These are phyloP conservation scores for Stigmatopora nigra DNA, from an alignment of 2,113 vertebrate genomes.

Conservation along the genomic window DNA sequence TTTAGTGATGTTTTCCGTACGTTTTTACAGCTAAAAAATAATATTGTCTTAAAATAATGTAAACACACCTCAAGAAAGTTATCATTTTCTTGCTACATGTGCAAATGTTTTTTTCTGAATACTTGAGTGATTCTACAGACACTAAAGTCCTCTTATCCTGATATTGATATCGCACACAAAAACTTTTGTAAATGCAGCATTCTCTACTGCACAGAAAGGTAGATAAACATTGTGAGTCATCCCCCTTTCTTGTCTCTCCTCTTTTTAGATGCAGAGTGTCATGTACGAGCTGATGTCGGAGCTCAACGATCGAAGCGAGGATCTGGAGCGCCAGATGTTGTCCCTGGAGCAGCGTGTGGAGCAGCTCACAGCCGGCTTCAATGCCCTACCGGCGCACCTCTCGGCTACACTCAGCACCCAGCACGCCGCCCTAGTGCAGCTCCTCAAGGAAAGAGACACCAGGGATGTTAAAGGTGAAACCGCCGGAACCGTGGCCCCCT, in stretches of 20 bases:
- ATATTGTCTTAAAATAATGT: too few relatives aligned
- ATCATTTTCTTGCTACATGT: background rate
- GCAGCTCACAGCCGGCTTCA: conserved; percentile 83
- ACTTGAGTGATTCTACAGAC: background rate
- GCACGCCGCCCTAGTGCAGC: conserved; percentile 84
- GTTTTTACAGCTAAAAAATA: too few relatives aligned
- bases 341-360: conserved; percentile 91
- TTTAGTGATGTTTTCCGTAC: too few relatives aligned
- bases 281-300: conserved; percentile 99
- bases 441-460: conserved; percentile 74
- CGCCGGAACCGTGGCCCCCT: conserved; percentile 40
- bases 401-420: conserved; percentile 85
- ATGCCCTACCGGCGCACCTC: conserved; percentile 83
- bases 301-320: conserved; percentile 94
- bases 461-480: conserved; percentile 47
- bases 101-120: background rate
- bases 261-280: conserved; percentile 89
- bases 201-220: too few relatives aligned
- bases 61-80: too few relatives aligned
- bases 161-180: background rate
- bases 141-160: background rate
- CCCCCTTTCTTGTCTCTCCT: conserved; percentile 1
- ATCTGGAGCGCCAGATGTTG: conserved; percentile 93
- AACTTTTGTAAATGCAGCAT: too few relatives aligned
- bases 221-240: conserved; percentile 8